Evolutionary conservation across 2,113 vertebrate species (phyloP).

Genomic region (Brachyhypopomus occidentalis): DNA sequence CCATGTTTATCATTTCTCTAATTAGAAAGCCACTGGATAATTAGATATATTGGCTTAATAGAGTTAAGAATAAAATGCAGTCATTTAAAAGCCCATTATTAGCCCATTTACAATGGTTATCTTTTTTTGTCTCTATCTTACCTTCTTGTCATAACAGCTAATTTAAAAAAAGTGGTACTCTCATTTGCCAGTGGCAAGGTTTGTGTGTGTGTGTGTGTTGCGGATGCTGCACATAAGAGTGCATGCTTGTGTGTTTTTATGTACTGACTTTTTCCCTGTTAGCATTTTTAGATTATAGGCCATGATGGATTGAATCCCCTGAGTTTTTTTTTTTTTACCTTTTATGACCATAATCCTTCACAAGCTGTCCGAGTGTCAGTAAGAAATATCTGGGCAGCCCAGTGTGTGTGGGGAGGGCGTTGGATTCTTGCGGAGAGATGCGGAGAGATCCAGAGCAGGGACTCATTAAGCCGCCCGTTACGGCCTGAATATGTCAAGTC

Average conservation of each 20-base stretch:
- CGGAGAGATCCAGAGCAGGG: conserved; percentile 19
- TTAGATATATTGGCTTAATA: conserved; percentile 49
- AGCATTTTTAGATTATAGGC: conserved; percentile 5
- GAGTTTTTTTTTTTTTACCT: conserved; percentile 9
- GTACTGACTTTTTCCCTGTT: background rate
- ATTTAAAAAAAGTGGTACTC: conserved; percentile 8
- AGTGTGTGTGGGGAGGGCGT: background rate
- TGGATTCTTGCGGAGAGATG: background rate
- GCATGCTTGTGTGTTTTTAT: background rate
- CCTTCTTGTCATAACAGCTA: background rate
- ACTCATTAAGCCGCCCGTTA: conserved; percentile 38
- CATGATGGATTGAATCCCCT: conserved; percentile 26
- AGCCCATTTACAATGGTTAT: conserved; percentile 9
- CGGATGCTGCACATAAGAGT: background rate
- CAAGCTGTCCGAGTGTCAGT: conserved; percentile 21
- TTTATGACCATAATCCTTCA: conserved; percentile 34
- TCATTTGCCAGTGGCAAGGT: conserved; percentile 9
- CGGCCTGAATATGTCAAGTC: conserved; percentile 42
- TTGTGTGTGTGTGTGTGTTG: background rate
- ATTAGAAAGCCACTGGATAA: conserved; percentile 46
- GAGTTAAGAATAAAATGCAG: conserved; percentile 42
- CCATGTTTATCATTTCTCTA: conserved; percentile 45
- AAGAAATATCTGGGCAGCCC: conserved; percentile 34
- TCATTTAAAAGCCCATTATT: conserved; percentile 46
- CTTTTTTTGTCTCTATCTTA: background rate